A percentile compares a stretch with the other conserved stretches of the same genome.
phyloP scores from a whole-genome alignment of 2,113 vertebrate species.

The Acanthisitta chloris region DNA sequence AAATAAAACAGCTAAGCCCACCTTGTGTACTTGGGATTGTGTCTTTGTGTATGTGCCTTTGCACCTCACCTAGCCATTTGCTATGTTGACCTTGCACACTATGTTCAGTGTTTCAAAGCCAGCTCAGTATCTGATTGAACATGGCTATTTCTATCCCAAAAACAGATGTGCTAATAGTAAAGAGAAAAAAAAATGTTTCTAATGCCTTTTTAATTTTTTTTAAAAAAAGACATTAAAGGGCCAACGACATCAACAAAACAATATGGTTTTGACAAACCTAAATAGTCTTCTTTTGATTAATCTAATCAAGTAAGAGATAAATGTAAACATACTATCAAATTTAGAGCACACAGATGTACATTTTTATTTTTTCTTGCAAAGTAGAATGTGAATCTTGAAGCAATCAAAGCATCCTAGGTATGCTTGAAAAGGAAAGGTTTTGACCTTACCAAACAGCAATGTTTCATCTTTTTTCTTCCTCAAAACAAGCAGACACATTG shows the following conservation, averaged over 20 bases:
- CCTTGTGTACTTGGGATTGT: background rate
- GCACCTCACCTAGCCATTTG: background rate
- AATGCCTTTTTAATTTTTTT: background rate
- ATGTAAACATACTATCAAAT: background rate
- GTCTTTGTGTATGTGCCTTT: background rate
- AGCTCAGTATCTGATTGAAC: background rate
- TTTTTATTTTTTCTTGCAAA: background rate
- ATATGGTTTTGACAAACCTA: background rate
- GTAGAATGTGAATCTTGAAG: background rate
- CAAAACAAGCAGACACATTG: constrained; percentile 17
- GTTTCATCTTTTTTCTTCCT: constrained; percentile 2
- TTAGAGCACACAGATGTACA: background rate
- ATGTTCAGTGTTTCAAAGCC: background rate
- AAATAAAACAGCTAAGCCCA: background rate
- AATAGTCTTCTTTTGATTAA: background rate
- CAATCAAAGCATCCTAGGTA: background rate
- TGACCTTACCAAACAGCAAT: background rate
- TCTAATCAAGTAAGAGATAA: background rate
- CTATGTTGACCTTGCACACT: background rate
- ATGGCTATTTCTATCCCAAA: background rate
- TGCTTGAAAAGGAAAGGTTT: constrained; percentile 3
- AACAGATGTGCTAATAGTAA: background rate
- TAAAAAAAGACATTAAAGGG: too few relatives aligned
- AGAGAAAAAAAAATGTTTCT: background rate
- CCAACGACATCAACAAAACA: background rate